Conservation (phyloP, 1,140 invertebrate species). For the Polypedilum pembai region DNA sequence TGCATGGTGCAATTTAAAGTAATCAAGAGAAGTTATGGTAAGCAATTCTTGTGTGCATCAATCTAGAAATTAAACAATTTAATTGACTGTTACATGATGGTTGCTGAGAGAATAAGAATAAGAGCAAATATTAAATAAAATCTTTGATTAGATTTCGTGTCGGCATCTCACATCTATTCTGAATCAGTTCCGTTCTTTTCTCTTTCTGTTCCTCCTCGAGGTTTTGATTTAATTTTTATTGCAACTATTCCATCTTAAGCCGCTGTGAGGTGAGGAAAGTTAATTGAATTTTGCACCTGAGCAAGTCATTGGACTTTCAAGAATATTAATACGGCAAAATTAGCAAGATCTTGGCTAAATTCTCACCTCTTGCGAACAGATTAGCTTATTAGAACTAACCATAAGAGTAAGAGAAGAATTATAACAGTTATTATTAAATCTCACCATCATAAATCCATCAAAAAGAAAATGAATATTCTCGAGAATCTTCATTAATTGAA, state of each 20-base stretch:
- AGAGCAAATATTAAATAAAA: not conserved
- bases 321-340: slow-evolving; percentile 15
- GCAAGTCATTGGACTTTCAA: not conserved
- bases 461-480: not conserved
- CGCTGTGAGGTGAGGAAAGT: not conserved
- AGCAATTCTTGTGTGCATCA: not conserved
- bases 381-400: not conserved
- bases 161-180: not conserved
- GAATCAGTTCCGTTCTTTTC: not conserved
- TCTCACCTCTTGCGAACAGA: not conserved
- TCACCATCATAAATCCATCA: not conserved
- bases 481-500: no score
- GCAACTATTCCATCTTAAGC: not conserved
- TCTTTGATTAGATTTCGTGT: not conserved
- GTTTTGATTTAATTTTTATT: not conserved
- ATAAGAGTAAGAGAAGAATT: not conserved
- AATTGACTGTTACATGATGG: slow-evolving; percentile 23
- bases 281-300: slow-evolving; percentile 18
- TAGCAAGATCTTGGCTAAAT: not conserved
- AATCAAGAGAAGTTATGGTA: not conserved
- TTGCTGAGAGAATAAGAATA: slow-evolving; percentile 15
- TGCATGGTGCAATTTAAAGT: not conserved
- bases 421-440: slow-evolving; percentile 11
- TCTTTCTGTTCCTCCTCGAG: not conserved
- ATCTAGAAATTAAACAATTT: slow-evolving; percentile 22